phyloP scores from a whole-genome alignment of 2,888 invertebrate species.

The Thera obeliscata region DNA sequence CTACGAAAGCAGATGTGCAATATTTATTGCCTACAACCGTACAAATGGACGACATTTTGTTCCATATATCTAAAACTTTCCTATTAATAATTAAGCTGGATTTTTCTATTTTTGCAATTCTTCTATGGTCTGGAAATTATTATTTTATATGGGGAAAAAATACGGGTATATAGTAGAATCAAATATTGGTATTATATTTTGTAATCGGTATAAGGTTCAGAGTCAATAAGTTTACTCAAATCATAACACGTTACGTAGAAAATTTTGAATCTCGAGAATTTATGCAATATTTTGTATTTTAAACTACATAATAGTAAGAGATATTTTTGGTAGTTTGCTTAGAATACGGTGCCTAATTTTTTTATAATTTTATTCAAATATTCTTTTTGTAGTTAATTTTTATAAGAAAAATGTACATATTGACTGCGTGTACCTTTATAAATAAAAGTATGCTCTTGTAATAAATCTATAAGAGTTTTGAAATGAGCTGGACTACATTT shows the following conservation, averaged over 20 bases:
- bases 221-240: slow-evolving; percentile 32
- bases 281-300: slow-evolving; percentile 43
- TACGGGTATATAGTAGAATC: not conserved
- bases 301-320: slow-evolving; percentile 35
- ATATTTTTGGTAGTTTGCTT: slow-evolving; percentile 63
- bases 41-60: slow-evolving; percentile 43
- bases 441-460: slow-evolving; percentile 33
- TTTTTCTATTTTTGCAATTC: slow-evolving; percentile 14
- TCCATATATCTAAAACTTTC: slow-evolving; percentile 39
- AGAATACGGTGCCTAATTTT: slow-evolving; percentile 72
- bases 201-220: slow-evolving; percentile 49
- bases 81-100: slow-evolving; percentile 12
- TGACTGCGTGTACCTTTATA: slow-evolving; percentile 45
- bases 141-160: not conserved
- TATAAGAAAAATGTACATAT: slow-evolving; percentile 55
- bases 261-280: slow-evolving; percentile 37
- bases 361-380: slow-evolving; percentile 48
- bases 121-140: not conserved
- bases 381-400: slow-evolving; percentile 40
- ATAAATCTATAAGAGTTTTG: slow-evolving; percentile 18
- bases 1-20: too few species aligned
- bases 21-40: slow-evolving; percentile 53
- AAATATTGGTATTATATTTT: not conserved
- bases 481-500: slow-evolving; percentile 22
- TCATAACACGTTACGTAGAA: slow-evolving; percentile 38